Evolutionary conservation across 2,888 invertebrate genomes (phyloP), one percentile per base, ranked within the genome.

Genomic region (Drosophila prolongata): DNA sequence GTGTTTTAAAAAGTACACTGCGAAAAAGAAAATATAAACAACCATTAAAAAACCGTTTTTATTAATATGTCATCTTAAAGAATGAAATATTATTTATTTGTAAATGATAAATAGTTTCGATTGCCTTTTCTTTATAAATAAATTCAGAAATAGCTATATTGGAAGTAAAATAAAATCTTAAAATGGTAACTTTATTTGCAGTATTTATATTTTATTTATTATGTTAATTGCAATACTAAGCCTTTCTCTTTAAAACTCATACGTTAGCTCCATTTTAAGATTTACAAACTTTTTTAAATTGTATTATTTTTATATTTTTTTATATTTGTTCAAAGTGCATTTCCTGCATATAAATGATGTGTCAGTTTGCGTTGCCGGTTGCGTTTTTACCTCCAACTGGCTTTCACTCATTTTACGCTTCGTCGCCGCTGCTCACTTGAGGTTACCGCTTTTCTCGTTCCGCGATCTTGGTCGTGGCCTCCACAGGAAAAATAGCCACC

Each of bases 341-440:
- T 6, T 14, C 47, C 50, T 42, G 43, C 59, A 49, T 70, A 87
- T 89, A 89, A 90, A 90, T 89, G 89, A 88, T 81, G 89, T 89
- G 90, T 87, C 89, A 80, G 83, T 76, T 89, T 84, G 87, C 66
- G 85, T 87, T 88, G 83, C 85, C 76, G 66, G 72, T 78, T 86
- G 82, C 88, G 85, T 80, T 84, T 79, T 86, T 87, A 83, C 74
- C 75, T 79, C 78, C 78, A 70, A 84, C 73, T 78, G 66, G 76
- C 78, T 78, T 81, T 78, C 85, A 75, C 79, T 86, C 83, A 89
- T 87, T 86, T 80, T 80, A 86, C 79, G 86, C 76, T 79, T 74
- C 74, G 77, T 66, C 71, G 75, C 62, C 61, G 83, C 69, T 72
- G 76, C 78, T 80, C 73, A 76, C 79, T 81, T 77, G 77, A 75